Conservation (phyloP, 2,797 vertebrate species). For the Syncerus caffer region DNA sequence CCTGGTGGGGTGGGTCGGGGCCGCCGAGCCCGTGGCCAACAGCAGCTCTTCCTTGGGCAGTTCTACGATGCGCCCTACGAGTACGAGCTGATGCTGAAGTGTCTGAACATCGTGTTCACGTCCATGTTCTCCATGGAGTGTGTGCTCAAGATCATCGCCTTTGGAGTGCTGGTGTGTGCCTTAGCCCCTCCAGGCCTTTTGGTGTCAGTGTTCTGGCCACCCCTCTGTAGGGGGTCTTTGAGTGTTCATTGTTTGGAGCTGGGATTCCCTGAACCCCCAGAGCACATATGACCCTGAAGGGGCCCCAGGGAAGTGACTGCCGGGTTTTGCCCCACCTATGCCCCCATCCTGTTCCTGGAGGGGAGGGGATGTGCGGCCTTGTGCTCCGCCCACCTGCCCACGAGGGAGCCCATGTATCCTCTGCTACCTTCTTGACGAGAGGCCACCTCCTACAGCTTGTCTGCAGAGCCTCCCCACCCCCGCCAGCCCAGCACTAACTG, state of each 20-base stretch:
- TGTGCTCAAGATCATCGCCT: slow-evolving; percentile 96
- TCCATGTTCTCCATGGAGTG: slow-evolving; percentile 97
- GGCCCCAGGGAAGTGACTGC: not conserved
- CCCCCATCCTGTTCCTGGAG: not conserved
- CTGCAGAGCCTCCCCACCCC: not conserved
- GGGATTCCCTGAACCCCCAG: not conserved
- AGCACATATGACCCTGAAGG: not conserved
- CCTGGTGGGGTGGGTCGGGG: not conserved
- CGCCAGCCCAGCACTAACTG: not conserved
- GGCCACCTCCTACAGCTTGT: too few species aligned
- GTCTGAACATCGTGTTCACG: slow-evolving; percentile 97
- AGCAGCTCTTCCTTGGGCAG: slow-evolving; percentile 78
- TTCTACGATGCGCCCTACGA: slow-evolving; percentile 91
- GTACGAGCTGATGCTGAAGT: slow-evolving; percentile 94
- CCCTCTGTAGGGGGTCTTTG: not conserved
- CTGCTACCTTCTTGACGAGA: not conserved
- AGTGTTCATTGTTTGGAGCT: not conserved
- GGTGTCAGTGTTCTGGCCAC: not conserved
- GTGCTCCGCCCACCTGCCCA: not conserved
- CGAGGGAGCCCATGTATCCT: accelerated
- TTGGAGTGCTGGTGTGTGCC: slow-evolving; percentile 92
- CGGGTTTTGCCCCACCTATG: not conserved
- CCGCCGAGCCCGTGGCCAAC: not conserved
- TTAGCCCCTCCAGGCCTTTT: not conserved
- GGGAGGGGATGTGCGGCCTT: not conserved